Evolutionary conservation across 2,113 vertebrate genomes (phyloP), one percentile per base, ranked within the genome.

Genomic region (Coreoperca whiteheadi): DNA sequence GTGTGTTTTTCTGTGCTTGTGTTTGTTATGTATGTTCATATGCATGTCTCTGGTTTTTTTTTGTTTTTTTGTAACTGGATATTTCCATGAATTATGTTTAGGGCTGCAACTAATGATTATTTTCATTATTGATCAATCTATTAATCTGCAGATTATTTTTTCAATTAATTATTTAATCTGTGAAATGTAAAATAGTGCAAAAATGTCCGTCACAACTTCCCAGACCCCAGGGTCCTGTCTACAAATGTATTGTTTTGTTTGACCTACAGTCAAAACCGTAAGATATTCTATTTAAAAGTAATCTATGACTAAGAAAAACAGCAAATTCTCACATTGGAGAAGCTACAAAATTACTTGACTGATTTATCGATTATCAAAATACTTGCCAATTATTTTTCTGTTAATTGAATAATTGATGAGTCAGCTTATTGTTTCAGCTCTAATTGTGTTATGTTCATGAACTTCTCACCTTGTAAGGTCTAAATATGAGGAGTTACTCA

Each of bases 1-100:
- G 21, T 64, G 57, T 76, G 79, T 69, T 48, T 70, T 43, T 57
- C 15, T 30, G 32, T 59, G 10, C 39, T 76, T 71, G 28, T 61
- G 25, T 69, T 79, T 18, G 11, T 56, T 20, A 53, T 39, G 4
- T 63, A 10, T 57, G 23, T 37, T 34, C 37, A 14, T 43, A 34
- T 37, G 57, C 0, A 0, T 23, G 39, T 68, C 8, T 23, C 14
- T 54, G 9, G 15, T 32, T 20, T 16, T 53, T 9, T n/a, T 2
- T 16, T 25, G 25, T 56, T 34, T 20, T 9, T 51, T 41, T 53
- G 23, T 41, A 15, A n/a, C 15, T 30, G 3, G 8, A 43, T 73
- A 43, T 71, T 61, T 32, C 8, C 8, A 66, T 50, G 11, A 14
- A 74, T 57, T 74, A 43, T 68, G 11, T 69, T 67, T 9, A 37